Percentiles rank a stretch among this genome's conserved stretches.
These are phyloP conservation scores for Myxocyprinus asiaticus DNA, from an alignment of 2,113 vertebrate species.

Conservation along the genomic window DNA sequence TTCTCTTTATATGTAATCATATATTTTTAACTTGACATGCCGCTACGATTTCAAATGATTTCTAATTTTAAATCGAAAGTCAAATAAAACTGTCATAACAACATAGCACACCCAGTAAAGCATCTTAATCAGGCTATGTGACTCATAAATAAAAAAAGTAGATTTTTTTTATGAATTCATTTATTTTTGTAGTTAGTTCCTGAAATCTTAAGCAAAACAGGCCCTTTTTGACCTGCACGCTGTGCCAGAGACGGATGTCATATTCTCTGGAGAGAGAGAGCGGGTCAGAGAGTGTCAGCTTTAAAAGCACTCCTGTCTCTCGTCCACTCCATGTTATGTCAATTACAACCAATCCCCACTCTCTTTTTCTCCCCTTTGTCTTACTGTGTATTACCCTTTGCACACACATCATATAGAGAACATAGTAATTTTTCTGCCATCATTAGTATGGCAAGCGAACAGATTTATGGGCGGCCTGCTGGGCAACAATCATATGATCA, in stretches of 20 bases:
- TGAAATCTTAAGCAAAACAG: constrained; percentile 34
- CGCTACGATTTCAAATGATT: too few species aligned
- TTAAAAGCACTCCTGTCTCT: constrained; percentile 47
- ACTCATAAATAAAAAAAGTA: not conserved
- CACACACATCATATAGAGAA: constrained; percentile 6
- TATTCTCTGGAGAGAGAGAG: constrained; percentile 41
- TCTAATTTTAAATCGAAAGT: not conserved
- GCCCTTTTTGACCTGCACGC: constrained; percentile 29
- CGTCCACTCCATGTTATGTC: constrained; percentile 56
- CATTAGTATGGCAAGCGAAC: constrained; percentile 44
- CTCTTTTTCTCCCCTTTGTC: constrained; percentile 41
- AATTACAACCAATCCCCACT: constrained; percentile 54
- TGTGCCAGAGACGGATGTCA: constrained; percentile 32
- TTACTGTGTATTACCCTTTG: not conserved
- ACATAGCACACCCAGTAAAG: not conserved
- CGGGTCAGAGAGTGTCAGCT: constrained; percentile 43
- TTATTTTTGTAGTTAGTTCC: not conserved
- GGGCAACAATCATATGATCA: constrained; percentile 50
- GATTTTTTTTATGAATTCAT: not conserved
- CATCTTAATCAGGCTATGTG: constrained; percentile 12
- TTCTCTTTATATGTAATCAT: too few species aligned
- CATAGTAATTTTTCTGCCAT: constrained; percentile 48
- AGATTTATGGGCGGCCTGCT: constrained; percentile 39
- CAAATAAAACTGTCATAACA: not conserved
- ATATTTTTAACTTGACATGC: too few species aligned